Conservation (phyloP, 1,140 invertebrate genomes). For the Formica selysi region DNA sequence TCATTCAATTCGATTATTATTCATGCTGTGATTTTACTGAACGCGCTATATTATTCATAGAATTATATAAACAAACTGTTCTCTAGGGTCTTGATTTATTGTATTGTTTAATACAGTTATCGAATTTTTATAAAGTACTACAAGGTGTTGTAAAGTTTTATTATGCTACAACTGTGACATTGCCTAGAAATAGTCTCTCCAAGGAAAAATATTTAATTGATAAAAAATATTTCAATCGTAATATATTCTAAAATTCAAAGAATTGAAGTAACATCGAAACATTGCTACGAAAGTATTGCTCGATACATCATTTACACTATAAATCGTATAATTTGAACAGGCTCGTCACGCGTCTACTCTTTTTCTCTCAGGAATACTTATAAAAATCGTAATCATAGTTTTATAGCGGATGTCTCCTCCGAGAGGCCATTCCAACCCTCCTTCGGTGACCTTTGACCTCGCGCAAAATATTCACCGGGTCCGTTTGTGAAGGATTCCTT, state of each 20-base stretch:
- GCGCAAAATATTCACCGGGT: constrained; percentile 64
- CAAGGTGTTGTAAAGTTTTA: background rate
- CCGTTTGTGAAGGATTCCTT: constrained; percentile 51
- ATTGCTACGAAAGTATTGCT: background rate
- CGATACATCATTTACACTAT: background rate
- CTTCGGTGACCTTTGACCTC: constrained; percentile 54
- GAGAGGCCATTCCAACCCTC: background rate
- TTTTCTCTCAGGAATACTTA: constrained; percentile 14
- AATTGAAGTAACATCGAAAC: background rate
- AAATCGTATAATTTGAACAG: constrained; percentile 1
- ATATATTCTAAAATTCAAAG: background rate
- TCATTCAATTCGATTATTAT: background rate
- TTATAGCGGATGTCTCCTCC: constrained; percentile 24
- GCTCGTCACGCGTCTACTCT: constrained; percentile 9
- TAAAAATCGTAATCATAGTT: constrained; percentile 47
- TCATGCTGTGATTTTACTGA: constrained; percentile 2
- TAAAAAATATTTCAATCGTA: background rate
- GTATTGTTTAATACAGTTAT: background rate
- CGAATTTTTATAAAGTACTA: constrained; percentile 1
- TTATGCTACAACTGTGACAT: background rate
- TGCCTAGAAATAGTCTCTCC: background rate
- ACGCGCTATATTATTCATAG: constrained; percentile 15
- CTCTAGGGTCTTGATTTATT: constrained; percentile 13
- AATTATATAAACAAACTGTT: constrained; percentile 24
- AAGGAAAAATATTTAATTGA: background rate